Percentiles rank a stretch among this genome's conserved stretches.
Evolutionary conservation across 2,888 invertebrate genomes (phyloP).

Genomic region (Mythimna pallens): DNA sequence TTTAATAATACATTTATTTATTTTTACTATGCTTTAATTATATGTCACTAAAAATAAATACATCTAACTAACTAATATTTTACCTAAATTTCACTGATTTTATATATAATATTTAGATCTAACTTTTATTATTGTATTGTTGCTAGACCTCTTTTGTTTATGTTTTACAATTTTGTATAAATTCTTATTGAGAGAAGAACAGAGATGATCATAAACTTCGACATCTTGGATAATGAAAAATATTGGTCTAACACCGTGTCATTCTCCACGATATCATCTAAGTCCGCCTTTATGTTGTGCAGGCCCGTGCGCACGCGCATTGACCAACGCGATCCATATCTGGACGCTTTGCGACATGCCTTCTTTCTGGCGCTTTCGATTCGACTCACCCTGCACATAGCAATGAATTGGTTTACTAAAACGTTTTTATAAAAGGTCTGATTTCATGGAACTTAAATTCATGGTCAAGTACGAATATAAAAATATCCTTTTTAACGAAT

Average conservation of each 20-base stretch:
- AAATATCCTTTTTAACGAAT: constrained; percentile 20
- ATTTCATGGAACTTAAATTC: constrained; percentile 7
- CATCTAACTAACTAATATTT: too few species aligned
- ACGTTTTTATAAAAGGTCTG: not conserved
- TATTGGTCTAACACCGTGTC: not conserved
- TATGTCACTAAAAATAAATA: too few species aligned
- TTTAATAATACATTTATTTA: not conserved
- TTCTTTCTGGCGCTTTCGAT: constrained; percentile 71
- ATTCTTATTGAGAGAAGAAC: too few species aligned
- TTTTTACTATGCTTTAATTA: not conserved
- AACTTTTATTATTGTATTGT: not conserved
- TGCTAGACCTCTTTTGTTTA: too few species aligned
- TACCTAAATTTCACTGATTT: too few species aligned
- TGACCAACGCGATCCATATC: constrained; percentile 80
- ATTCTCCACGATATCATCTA: constrained; percentile 27
- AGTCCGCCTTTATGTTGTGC: constrained; percentile 7
- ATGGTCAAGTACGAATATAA: constrained; percentile 34
- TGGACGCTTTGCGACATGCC: constrained; percentile 77
- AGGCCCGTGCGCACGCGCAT: constrained; percentile 66
- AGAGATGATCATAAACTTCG: too few species aligned
- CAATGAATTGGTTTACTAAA: constrained; percentile 60
- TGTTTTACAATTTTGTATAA: too few species aligned
- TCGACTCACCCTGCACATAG: constrained; percentile 64
- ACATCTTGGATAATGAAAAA: not conserved
- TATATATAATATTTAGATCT: not conserved